A percentile compares a stretch with the other conserved stretches of the same genome.
phyloP scores from a whole-genome alignment of 2,113 vertebrate species.

The Bambusicola thoracicus region DNA sequence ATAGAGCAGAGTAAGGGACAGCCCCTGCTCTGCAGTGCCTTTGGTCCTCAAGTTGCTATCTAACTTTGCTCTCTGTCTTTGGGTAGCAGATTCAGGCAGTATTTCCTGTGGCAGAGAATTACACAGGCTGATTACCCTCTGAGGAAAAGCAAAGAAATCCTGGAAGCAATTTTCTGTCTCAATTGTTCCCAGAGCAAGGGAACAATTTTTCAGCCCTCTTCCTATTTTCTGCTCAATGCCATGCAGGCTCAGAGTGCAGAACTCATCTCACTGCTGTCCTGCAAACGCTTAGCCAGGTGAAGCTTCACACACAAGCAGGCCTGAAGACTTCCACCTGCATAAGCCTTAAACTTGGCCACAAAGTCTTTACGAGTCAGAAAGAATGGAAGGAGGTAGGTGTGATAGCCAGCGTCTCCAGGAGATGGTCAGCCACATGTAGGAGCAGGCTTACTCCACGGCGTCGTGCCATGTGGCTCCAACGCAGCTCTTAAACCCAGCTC shows the following conservation, averaged over 20 bases:
- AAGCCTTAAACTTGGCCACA: not conserved
- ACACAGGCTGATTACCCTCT: conserved; percentile 52
- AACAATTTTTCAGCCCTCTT: conserved; percentile 35
- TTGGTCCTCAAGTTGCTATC: not conserved
- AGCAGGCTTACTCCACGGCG: not conserved
- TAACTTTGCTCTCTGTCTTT: conserved; percentile 2
- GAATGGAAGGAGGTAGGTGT: rapidly evolving
- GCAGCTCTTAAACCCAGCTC: not conserved
- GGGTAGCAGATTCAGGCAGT: conserved; percentile 27
- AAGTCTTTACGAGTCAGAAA: not conserved
- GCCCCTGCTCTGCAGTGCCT: not conserved
- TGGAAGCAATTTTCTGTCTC: conserved; percentile 69
- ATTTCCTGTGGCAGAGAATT: conserved; percentile 59
- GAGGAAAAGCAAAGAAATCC: conserved; percentile 60
- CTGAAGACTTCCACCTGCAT: not conserved
- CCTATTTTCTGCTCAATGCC: conserved; percentile 15
- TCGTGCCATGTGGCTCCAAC: not conserved
- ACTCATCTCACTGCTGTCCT: not conserved
- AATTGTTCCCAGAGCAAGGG: conserved; percentile 45
- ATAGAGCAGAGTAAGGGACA: not conserved
- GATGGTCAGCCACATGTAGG: not conserved
- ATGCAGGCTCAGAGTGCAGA: not conserved
- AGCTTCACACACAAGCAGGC: not conserved
- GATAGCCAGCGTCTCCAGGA: not conserved
- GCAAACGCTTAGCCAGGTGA: not conserved